phyloP scores from a whole-genome alignment of 2,888 invertebrate species.

The Caenorhabditis sinica region DNA sequence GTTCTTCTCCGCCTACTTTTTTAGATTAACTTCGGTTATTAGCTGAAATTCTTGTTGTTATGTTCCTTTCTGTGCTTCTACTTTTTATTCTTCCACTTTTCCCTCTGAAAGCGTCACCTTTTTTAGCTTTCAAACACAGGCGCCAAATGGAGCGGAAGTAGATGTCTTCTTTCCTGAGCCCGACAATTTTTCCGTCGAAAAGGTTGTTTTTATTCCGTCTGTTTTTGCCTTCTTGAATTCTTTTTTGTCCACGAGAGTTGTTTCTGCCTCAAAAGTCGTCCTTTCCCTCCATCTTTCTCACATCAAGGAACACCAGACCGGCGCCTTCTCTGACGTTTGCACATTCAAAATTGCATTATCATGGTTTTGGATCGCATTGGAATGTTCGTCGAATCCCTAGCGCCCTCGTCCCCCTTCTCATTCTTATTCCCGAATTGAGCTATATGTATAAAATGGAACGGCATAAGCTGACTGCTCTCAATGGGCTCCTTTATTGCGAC shows the following conservation, averaged over 20 bases:
- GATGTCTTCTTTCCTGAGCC: slow-evolving; percentile 11
- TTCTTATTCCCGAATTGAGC: slow-evolving; percentile 17
- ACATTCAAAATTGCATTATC: slow-evolving; percentile 57
- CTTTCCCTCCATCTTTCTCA: neutral
- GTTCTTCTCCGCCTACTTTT: neutral
- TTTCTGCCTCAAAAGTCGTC: slow-evolving; percentile 25
- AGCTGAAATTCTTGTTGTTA: neutral
- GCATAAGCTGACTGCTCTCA: slow-evolving; percentile 43
- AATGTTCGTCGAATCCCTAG: slow-evolving; percentile 10
- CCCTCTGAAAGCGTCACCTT: neutral
- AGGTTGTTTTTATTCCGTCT: slow-evolving; percentile 45
- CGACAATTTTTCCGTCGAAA: slow-evolving; percentile 49
- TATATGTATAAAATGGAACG: slow-evolving; percentile 48
- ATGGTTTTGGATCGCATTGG: slow-evolving; percentile 39
- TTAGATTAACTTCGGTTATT: neutral
- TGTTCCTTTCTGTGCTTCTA: neutral
- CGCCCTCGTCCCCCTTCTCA: neutral
- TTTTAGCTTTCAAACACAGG: slow-evolving; percentile 30
- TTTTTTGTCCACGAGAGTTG: neutral
- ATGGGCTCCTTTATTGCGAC: slow-evolving; percentile 12
- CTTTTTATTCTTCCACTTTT: slow-evolving; percentile 1
- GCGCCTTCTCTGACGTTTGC: slow-evolving; percentile 16
- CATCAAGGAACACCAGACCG: neutral
- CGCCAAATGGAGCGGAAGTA: slow-evolving; percentile 52
- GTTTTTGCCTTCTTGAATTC: slow-evolving; percentile 19